Conservation (phyloP, 2,888 invertebrate genomes). For the Abrostola triplasia region DNA sequence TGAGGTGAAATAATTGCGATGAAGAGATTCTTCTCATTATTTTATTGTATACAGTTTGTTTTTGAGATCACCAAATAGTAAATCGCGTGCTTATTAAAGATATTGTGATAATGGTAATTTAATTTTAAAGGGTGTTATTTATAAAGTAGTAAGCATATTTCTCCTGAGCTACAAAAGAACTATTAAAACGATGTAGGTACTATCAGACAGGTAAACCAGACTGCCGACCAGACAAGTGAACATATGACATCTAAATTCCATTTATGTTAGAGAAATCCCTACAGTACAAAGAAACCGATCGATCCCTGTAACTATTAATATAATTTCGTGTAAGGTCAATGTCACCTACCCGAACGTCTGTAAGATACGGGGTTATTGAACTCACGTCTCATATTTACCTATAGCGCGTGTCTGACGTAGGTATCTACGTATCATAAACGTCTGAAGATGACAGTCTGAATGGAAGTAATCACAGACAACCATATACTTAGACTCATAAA, state of each 20-base stretch:
- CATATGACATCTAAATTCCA: not conserved
- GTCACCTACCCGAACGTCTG: constrained; percentile 64
- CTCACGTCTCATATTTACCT: constrained; percentile 49
- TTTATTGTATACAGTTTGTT: no score
- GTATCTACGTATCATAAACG: constrained; percentile 12
- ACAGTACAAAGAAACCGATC: constrained; percentile 20
- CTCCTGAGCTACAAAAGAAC: no score
- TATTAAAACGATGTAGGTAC: not conserved
- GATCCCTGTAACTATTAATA: constrained; percentile 49
- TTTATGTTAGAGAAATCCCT: not conserved
- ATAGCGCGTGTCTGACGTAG: constrained; percentile 34
- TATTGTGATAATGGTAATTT: no score
- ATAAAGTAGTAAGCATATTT: no score
- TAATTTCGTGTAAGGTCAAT: constrained; percentile 62
- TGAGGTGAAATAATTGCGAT: not conserved
- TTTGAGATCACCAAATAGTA: no score
- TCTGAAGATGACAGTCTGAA: constrained; percentile 33
- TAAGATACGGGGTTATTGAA: constrained; percentile 61
- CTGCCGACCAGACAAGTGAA: not conserved
- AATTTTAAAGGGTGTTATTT: no score
- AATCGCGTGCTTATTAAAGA: no score
- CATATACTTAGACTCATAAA: constrained; percentile 1
- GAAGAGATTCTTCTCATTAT: not conserved
- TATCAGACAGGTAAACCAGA: not conserved
- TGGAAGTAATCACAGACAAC: constrained; percentile 36